These are phyloP conservation scores for Pipistrellus pipistrellus DNA, from an alignment of 2,797 vertebrate species.

Conservation along the genomic window DNA sequence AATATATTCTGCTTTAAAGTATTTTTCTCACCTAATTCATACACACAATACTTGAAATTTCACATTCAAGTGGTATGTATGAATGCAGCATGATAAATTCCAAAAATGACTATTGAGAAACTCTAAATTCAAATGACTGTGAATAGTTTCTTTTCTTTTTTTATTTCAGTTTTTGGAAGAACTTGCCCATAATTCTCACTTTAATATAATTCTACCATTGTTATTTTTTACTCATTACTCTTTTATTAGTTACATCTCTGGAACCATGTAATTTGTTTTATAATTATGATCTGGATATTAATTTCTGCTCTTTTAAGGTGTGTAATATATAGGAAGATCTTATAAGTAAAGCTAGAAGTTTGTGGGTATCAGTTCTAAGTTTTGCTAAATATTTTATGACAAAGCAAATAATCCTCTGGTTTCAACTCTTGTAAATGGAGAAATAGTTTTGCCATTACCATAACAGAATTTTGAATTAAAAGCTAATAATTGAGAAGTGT, in stretches of 20 bases:
- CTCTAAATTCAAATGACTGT: conserved; percentile 44
- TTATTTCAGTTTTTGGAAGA: conserved; percentile 67
- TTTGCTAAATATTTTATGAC: not conserved
- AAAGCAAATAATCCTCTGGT: not conserved
- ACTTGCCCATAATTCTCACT: conserved; percentile 47
- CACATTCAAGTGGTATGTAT: not conserved
- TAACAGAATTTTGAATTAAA: not conserved
- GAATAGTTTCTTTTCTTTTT: conserved; percentile 71
- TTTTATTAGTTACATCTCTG: conserved; percentile 46
- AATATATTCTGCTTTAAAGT: conserved; percentile 67
- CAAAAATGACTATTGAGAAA: conserved; percentile 40
- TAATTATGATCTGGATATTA: conserved; percentile 11
- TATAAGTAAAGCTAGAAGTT: not conserved
- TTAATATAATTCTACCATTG: conserved; percentile 27
- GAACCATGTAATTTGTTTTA: not conserved
- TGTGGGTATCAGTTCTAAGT: not conserved
- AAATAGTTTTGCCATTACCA: not conserved
- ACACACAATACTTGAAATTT: conserved; percentile 55
- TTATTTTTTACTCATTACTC: conserved; percentile 53
- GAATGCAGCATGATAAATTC: conserved; percentile 52
- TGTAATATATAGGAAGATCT: not conserved
- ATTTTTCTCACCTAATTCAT: conserved; percentile 78
- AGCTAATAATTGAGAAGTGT: not conserved
- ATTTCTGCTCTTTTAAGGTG: conserved; percentile 47
- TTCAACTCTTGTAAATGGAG: not conserved